phyloP scores from a whole-genome alignment of 2,797 vertebrate genomes.

The Enteromius mattozi region DNA sequence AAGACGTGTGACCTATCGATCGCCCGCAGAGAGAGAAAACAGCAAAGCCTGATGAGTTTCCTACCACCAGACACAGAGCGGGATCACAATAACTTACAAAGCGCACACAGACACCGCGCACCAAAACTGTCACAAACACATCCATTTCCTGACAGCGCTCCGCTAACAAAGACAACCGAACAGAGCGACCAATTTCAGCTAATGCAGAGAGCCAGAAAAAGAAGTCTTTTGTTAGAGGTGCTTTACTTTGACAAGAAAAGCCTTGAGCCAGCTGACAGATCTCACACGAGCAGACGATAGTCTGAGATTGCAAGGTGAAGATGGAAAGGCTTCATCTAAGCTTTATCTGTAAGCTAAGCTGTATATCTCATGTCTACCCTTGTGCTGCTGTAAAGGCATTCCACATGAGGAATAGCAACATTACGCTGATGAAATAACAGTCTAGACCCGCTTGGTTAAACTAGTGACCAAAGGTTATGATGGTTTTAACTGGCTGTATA shows the following conservation, averaged over 20 bases:
- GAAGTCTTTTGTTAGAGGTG: constrained; percentile 36
- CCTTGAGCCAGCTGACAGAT: constrained; percentile 28
- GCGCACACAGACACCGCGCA: constrained; percentile 22
- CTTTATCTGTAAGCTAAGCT: constrained; percentile 36
- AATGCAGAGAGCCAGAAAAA: constrained; percentile 24
- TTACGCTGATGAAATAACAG: neutral
- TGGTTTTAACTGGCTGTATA: neutral
- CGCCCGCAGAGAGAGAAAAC: constrained; percentile 52
- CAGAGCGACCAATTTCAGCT: constrained; percentile 12
- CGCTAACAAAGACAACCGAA: constrained; percentile 41
- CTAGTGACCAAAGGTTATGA: neutral
- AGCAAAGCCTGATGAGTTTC: constrained; percentile 45
- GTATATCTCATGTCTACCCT: constrained; percentile 14
- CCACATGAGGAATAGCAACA: neutral
- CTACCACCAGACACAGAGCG: constrained; percentile 39
- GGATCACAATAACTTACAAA: constrained; percentile 54
- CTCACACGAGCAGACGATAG: neutral
- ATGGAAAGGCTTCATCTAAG: constrained; percentile 29
- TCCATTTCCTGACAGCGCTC: constrained; percentile 39
- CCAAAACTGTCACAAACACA: constrained; percentile 37
- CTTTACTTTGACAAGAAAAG: constrained; percentile 46
- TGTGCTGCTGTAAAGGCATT: neutral
- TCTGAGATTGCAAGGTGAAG: constrained; percentile 17
- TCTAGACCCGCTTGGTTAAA: neutral
- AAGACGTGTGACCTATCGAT: constrained; percentile 79